phyloP scores from a whole-genome alignment of 1,140 invertebrate species.

The Drosophila lowei region DNA sequence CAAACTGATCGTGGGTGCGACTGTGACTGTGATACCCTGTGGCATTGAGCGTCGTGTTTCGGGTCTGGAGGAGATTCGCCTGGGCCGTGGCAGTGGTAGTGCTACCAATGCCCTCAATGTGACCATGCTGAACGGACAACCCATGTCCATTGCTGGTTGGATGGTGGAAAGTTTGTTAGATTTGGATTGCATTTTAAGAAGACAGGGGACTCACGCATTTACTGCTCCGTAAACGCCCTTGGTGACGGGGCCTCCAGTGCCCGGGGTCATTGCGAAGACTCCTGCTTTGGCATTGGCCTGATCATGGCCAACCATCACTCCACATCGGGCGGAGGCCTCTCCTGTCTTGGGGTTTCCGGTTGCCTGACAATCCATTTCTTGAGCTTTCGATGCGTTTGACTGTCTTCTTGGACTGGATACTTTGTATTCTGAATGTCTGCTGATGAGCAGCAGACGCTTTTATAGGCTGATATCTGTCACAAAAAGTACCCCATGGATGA shows the following conservation, averaged over 20 bases:
- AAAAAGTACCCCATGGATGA: conserved; percentile 12
- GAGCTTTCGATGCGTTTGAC: not conserved
- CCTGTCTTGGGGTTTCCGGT: conserved; percentile 57
- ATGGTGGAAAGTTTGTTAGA: not conserved
- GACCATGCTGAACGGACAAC: conserved; percentile 53
- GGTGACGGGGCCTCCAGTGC: conserved; percentile 47
- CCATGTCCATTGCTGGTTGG: conserved; percentile 52
- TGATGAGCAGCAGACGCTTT: conserved; percentile 16
- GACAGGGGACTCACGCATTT: conserved; percentile 51
- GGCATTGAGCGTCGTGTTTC: conserved; percentile 28
- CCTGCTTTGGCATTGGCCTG: conserved; percentile 43
- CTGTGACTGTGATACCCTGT: conserved; percentile 53
- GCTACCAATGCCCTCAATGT: conserved; percentile 44
- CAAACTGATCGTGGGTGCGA: conserved; percentile 50
- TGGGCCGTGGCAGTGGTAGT: conserved; percentile 41
- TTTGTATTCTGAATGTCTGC: conserved; percentile 25
- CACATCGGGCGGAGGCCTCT: conserved; percentile 37
- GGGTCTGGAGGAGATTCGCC: conserved; percentile 47
- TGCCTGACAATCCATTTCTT: conserved; percentile 53
- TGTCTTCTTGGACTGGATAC: conserved; percentile 10
- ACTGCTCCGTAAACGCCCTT: conserved; percentile 60
- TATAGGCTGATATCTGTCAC: conserved; percentile 30
- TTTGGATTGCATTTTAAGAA: not conserved
- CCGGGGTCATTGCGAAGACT: conserved; percentile 56
- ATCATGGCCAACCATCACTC: conserved; percentile 39